These are phyloP conservation scores for Melanerpes aurifrons DNA, from an alignment of 2,113 vertebrate genomes.

Conservation along the genomic window DNA sequence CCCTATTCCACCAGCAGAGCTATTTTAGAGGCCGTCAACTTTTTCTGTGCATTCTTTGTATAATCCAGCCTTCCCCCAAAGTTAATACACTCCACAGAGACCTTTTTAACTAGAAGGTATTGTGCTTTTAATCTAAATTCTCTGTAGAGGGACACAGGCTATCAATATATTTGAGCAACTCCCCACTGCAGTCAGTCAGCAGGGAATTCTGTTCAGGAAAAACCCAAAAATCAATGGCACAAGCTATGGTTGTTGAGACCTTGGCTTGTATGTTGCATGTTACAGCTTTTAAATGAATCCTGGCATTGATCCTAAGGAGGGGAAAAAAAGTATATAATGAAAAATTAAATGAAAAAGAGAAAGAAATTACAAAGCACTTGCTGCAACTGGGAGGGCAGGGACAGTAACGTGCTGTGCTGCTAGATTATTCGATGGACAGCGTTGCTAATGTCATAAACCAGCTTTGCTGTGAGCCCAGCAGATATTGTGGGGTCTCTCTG, in stretches of 20 bases:
- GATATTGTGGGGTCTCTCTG: not conserved
- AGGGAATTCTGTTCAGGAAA: constrained; percentile 6
- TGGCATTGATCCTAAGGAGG: not conserved
- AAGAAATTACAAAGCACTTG: constrained; percentile 34
- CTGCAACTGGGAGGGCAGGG: not conserved
- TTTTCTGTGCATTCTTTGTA: not conserved
- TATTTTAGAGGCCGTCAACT: not conserved
- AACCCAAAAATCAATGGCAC: constrained; percentile 1
- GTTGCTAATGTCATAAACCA: constrained; percentile 21
- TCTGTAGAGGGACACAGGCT: not conserved
- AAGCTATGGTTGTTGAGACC: not conserved
- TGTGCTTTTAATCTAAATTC: not conserved
- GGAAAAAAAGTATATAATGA: not conserved
- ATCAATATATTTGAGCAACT: constrained; percentile 7
- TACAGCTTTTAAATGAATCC: constrained; percentile 27
- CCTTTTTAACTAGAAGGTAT: not conserved
- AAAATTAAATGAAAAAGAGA: constrained; percentile 11
- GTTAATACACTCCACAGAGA: not conserved
- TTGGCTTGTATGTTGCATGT: not conserved
- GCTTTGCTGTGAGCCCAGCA: not conserved
- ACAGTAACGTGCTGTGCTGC: not conserved
- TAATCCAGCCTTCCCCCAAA: not conserved
- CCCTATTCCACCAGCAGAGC: not conserved
- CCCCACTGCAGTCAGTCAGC: not conserved
- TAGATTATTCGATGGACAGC: constrained; percentile 18